Percentiles rank a stretch among this genome's conserved stretches.
phyloP scores from a whole-genome alignment of 2,113 vertebrate species.

The Elgaria multicarinata region DNA sequence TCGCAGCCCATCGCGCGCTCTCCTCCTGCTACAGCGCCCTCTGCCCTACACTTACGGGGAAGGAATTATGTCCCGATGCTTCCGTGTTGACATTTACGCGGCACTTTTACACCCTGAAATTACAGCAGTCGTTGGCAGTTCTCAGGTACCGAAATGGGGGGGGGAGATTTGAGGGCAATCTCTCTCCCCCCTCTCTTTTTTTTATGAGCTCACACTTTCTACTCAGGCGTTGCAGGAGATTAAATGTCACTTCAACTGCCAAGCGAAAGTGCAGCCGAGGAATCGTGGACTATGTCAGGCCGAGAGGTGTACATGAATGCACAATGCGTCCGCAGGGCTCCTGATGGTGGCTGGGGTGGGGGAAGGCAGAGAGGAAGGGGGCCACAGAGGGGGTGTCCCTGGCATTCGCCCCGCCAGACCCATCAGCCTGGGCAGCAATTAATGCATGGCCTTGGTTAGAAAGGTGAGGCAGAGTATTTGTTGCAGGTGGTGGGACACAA shows the following conservation, averaged over 20 bases:
- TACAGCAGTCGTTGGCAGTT: background rate
- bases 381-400: background rate
- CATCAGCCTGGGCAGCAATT: background rate
- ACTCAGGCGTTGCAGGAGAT: background rate
- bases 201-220: background rate
- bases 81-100: background rate
- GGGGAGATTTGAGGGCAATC: too few relatives aligned
- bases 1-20: background rate
- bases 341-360: background rate
- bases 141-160: background rate
- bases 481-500: too few relatives aligned
- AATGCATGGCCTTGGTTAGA: background rate
- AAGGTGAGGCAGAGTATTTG: too few relatives aligned
- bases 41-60: background rate
- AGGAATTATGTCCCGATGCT: background rate
- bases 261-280: background rate
- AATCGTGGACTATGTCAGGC: too few relatives aligned
- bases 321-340: fast-evolving
- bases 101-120: background rate
- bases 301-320: background rate
- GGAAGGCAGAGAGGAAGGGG: background rate
- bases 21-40: background rate
- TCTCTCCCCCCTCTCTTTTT: background rate
- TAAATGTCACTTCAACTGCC: background rate
- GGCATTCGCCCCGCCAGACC: background rate